A percentile compares a stretch with the other conserved stretches of the same genome.
phyloP scores from a whole-genome alignment of 2,888 invertebrate genomes.

The Apotomis betuletana region DNA sequence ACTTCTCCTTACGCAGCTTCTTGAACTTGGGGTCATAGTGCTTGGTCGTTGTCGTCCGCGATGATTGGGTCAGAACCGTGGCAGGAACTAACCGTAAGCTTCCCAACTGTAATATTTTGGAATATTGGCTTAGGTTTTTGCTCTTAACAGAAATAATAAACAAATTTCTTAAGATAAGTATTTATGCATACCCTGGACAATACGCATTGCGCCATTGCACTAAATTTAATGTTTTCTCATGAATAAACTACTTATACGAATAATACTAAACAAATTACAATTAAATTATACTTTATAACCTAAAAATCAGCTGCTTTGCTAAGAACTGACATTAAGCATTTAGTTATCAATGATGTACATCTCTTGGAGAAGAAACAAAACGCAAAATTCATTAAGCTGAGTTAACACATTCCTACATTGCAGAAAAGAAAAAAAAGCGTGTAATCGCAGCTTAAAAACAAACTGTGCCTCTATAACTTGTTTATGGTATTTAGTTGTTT shows the following conservation, averaged over 20 bases:
- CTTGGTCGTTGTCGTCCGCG: conserved; percentile 77
- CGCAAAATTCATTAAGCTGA: background rate
- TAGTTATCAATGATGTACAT: background rate
- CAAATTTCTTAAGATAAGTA: background rate
- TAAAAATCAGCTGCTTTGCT: conserved; percentile 34
- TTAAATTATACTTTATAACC: conserved; percentile 30
- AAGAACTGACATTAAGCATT: conserved; percentile 23
- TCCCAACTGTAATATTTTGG: conserved; percentile 56
- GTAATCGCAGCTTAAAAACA: conserved; percentile 44
- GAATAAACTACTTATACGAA: background rate
- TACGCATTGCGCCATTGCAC: conserved; percentile 29
- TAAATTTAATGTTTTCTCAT: background rate
- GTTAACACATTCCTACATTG: conserved; percentile 8
- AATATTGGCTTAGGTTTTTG: background rate
- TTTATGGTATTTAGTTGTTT: conserved; percentile 75
- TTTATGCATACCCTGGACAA: conserved; percentile 24
- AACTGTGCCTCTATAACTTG: conserved; percentile 45
- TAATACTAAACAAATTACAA: conserved; percentile 1
- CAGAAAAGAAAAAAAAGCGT: background rate
- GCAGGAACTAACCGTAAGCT: conserved; percentile 59
- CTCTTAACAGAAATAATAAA: background rate
- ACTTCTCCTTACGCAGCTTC: conserved; percentile 86
- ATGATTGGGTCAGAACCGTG: conserved; percentile 55
- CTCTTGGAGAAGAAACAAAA: conserved; percentile 15
- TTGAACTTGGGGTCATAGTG: conserved; percentile 93